Base-by-base conservation (phyloP, 2,797 vertebrate species). In the Protonibea diacanthus region DNA sequence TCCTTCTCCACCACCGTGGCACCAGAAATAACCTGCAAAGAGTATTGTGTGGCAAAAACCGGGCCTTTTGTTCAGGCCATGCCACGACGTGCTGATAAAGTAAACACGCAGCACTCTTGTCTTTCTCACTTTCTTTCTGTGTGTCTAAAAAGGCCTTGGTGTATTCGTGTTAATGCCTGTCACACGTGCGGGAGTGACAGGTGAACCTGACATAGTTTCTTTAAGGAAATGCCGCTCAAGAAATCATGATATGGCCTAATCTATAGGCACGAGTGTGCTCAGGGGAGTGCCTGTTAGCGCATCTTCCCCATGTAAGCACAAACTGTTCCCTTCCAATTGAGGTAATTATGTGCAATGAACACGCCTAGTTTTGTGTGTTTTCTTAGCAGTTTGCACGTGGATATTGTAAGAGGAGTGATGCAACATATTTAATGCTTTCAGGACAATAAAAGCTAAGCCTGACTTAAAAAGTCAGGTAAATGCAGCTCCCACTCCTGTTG, bases 21-120 rank as follows among this genome's bases (percentile, higher is more conserved):
- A 86, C 85, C 79, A 92, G 86, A 89, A 93, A 94, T 91, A 92
- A 93, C 91, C 90, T 90, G 82, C 58, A 7, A 82, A 68, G 61
- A 82, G 86, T 48, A 87, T 89, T 89, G 88, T 91, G 55, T 42
- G 62, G 75, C 60, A 42, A 77, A 87, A 73, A 75, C n/a, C 0
- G 25, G 42, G 49, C 61, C 83, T 90, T 93, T 89, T 92, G 85
- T 91, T 81, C 23, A 0, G 63, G 66, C 48, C 25, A 0, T 79
- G 77, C 73, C 59, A 72, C 60, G 0, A 66, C 23, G 4, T 18
- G 72, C 62, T 38, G 71, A 83, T 85, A 84, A 78, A 86, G 76
- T 80, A 86, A 91, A 91, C 71, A 84, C 51, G 21, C 9, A 38
- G 33, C 18, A 2, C 6, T 0, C 52, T 47, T 47, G 0, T 72